phyloP scores from a whole-genome alignment of 2,888 invertebrate genomes.

The Taenaris catops region DNA sequence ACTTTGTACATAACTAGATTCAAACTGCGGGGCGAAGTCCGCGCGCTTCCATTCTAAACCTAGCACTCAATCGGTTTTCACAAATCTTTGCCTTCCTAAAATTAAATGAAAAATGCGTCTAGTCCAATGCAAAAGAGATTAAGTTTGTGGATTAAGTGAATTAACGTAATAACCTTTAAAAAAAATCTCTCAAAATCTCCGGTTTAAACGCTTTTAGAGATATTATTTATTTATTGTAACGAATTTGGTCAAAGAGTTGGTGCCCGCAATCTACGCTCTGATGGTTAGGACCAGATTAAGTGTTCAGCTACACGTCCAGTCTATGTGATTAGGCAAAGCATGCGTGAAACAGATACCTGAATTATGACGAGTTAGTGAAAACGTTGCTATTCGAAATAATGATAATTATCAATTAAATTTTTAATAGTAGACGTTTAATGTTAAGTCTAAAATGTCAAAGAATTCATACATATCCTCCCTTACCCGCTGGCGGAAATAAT shows the following conservation, averaged over 20 bases:
- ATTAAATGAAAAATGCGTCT: conserved; percentile 70
- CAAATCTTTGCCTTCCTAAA: conserved; percentile 76
- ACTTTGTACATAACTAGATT: conserved; percentile 56
- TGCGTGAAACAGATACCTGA: conserved; percentile 68
- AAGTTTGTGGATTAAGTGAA: conserved; percentile 67
- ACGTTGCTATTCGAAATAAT: conserved; percentile 16
- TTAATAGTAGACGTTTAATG: conserved; percentile 16
- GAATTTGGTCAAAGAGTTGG: conserved; percentile 42
- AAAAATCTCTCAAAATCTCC: conserved; percentile 43
- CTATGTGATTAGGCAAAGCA: conserved; percentile 71
- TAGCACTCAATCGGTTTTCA: conserved; percentile 64
- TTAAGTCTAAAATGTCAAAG: conserved; percentile 16
- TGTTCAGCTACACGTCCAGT: conserved; percentile 75
- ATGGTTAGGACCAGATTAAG: conserved; percentile 65
- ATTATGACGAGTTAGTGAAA: conserved; percentile 39
- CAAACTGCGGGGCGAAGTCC: conserved; percentile 38
- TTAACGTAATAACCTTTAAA: conserved; percentile 41
- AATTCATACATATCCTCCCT: conserved; percentile 23
- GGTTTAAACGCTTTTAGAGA: conserved; percentile 30
- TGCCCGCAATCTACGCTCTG: conserved; percentile 36
- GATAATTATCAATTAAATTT: conserved; percentile 14
- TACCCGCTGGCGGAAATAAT: conserved; percentile 9
- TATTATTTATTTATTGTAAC: conserved; percentile 35
- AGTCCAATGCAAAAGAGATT: conserved; percentile 78
- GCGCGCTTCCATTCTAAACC: conserved; percentile 34